Percentiles rank a stretch among this genome's conserved stretches.
phyloP scores from a whole-genome alignment of 2,888 invertebrate genomes.

The Polydrusus pterygomalis region DNA sequence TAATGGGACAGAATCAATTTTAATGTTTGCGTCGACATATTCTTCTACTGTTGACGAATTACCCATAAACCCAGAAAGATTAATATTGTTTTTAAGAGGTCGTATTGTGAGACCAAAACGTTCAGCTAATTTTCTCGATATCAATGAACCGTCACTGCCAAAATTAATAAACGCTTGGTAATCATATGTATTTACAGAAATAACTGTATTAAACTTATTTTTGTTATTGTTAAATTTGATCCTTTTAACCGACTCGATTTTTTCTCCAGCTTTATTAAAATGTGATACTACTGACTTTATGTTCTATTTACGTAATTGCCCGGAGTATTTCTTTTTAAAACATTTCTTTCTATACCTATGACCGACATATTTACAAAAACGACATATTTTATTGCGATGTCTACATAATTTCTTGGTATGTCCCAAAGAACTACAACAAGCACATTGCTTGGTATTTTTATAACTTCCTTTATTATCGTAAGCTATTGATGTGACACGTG shows the following conservation, averaged over 20 bases:
- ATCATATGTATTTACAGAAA: slow-evolving; percentile 22
- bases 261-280: slow-evolving; percentile 10
- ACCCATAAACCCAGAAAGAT: slow-evolving; percentile 32
- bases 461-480: not conserved
- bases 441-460: slow-evolving; percentile 18
- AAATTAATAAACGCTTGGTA: slow-evolving; percentile 36
- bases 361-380: slow-evolving; percentile 28
- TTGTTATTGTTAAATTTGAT: slow-evolving; percentile 33
- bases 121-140: slow-evolving; percentile 29
- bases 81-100: slow-evolving; percentile 10
- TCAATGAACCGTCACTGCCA: slow-evolving; percentile 39
- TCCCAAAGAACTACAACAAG: slow-evolving; percentile 14
- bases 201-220: slow-evolving; percentile 43
- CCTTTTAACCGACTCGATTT: slow-evolving; percentile 35
- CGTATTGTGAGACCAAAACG: slow-evolving; percentile 1
- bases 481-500: not conserved
- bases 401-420: slow-evolving; percentile 24
- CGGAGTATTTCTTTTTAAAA: slow-evolving; percentile 13
- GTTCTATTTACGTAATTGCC: not conserved
- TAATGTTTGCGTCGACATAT: slow-evolving; percentile 22
- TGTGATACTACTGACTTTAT: not conserved
- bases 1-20: slow-evolving; percentile 16
- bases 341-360: slow-evolving; percentile 20
- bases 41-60: slow-evolving; percentile 20
- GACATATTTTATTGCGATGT: slow-evolving; percentile 31